Evolutionary conservation across 2,113 vertebrate species (phyloP).

Genomic region (Coptodon rendalli): DNA sequence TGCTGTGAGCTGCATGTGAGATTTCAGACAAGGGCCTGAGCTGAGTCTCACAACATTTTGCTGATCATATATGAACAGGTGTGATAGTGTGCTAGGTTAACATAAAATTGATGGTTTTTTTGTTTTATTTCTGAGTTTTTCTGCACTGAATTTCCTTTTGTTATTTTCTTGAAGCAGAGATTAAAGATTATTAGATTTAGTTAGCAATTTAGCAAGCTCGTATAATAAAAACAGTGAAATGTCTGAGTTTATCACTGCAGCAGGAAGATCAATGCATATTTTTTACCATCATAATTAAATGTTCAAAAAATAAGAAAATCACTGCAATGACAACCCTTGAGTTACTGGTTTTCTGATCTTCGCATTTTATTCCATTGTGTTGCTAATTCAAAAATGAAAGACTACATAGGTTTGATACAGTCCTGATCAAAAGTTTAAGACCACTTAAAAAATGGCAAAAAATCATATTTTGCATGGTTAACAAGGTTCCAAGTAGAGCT

Average conservation of each 20-base stretch:
- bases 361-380: not conserved
- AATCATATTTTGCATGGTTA: no score
- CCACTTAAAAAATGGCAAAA: no score
- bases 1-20: not conserved
- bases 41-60: not conserved
- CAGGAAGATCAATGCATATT: not conserved
- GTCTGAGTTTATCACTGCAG: not conserved
- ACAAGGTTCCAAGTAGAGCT: no score
- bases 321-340: not conserved
- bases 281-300: not conserved
- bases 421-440: not conserved
- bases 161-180: not conserved
- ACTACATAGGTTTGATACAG: not conserved
- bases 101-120: not conserved
- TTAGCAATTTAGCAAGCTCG: not conserved
- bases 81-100: not conserved
- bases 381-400: not conserved
- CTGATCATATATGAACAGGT: not conserved
- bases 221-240: not conserved
- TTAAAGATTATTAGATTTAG: not conserved
- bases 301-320: not conserved
- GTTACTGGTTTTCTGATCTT: not conserved
- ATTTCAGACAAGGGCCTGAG: not conserved
- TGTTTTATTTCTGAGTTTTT: not conserved
- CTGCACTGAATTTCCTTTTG: not conserved